Evolutionary conservation across 2,797 vertebrate species (phyloP).

Genomic region (Alexandromys oeconomus): DNA sequence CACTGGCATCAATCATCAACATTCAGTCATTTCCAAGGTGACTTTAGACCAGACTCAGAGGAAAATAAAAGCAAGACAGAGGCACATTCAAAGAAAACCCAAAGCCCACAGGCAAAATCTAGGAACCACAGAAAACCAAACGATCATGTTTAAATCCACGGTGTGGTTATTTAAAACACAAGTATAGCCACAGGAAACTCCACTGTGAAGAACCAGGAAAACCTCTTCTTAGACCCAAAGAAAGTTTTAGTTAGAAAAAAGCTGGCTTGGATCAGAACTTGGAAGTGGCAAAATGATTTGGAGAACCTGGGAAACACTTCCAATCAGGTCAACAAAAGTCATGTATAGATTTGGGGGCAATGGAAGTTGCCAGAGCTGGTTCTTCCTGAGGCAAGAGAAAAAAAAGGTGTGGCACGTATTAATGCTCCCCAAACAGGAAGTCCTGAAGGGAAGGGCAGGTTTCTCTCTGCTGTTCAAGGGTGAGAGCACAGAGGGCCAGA

Average conservation of each 20-base stretch:
- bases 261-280: neutral
- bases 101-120: neutral
- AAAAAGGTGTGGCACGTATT: neutral
- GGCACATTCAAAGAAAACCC: conserved; percentile 12
- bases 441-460: neutral
- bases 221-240: neutral
- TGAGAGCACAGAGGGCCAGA: neutral
- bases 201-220: neutral
- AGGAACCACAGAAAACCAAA: neutral
- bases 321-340: neutral
- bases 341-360: neutral
- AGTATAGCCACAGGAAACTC: neutral
- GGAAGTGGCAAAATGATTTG: neutral
- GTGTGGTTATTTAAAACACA: neutral
- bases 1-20: neutral
- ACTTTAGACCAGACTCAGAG: conserved; percentile 10
- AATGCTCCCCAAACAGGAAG: conserved; percentile 46
- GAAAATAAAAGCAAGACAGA: conserved; percentile 54
- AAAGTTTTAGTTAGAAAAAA: neutral
- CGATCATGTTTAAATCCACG: neutral
- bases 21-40: conserved; percentile 11
- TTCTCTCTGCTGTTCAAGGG: neutral
- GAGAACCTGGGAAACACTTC: neutral
- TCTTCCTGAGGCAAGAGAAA: conserved; percentile 29
- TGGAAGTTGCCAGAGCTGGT: neutral